A percentile compares a stretch with the other conserved stretches of the same genome.
phyloP scores from a whole-genome alignment of 2,888 invertebrate species.

The Netelia fuscicornis region DNA sequence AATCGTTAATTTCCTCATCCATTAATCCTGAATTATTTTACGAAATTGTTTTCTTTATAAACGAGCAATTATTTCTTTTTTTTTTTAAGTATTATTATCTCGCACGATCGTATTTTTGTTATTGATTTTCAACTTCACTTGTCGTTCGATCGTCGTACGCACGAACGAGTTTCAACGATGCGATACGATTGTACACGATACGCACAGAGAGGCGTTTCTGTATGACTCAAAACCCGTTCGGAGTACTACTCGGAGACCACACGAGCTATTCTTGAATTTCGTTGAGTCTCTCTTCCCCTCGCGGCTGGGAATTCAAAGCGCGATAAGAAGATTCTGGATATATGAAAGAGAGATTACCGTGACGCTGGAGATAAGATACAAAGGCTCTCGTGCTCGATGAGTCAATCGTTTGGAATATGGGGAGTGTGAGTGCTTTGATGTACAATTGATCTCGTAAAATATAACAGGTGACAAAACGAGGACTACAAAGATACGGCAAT shows the following conservation, averaged over 20 bases:
- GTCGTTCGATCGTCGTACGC: slow-evolving; percentile 36
- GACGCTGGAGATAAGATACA: slow-evolving; percentile 57
- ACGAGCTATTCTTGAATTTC: slow-evolving; percentile 45
- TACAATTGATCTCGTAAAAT: not conserved
- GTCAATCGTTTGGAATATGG: slow-evolving; percentile 42
- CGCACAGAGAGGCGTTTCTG: slow-evolving; percentile 37
- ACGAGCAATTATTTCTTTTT: not conserved
- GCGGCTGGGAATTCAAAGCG: slow-evolving; percentile 41
- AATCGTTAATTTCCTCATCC: not conserved
- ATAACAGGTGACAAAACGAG: not conserved
- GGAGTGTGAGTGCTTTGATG: slow-evolving; percentile 23
- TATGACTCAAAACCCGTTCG: slow-evolving; percentile 56
- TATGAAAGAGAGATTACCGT: slow-evolving; percentile 45
- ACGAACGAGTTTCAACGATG: slow-evolving; percentile 53
- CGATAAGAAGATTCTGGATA: slow-evolving; percentile 61
- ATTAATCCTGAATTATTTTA: not conserved
- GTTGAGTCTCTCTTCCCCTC: slow-evolving; percentile 11
- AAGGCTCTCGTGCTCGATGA: slow-evolving; percentile 26
- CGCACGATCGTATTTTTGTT: not conserved
- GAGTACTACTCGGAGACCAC: slow-evolving; percentile 14
- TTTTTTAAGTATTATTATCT: slow-evolving; percentile 8
- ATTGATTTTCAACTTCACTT: slow-evolving; percentile 18
- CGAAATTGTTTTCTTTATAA: not conserved
- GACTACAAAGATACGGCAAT: not conserved
- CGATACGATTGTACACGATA: slow-evolving; percentile 41